These are phyloP conservation scores for Caenorhabditis sulstoni DNA, from an alignment of 2,888 invertebrate species.

Conservation along the genomic window DNA sequence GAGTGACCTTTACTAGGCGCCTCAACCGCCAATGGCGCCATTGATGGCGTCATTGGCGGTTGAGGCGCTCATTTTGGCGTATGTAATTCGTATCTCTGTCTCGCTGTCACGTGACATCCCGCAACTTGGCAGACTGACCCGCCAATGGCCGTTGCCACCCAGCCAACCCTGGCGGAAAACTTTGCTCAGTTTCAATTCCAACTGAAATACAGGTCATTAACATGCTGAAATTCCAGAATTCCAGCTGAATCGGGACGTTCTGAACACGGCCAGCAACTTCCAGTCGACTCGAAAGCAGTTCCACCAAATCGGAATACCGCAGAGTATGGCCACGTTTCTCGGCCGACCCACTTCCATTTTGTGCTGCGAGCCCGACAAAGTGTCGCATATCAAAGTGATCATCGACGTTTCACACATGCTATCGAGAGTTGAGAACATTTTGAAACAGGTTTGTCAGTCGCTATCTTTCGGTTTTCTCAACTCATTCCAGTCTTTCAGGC, in stretches of 20 bases:
- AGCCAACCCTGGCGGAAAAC: too few relatives aligned
- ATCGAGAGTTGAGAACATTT: background rate
- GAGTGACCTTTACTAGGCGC: too few relatives aligned
- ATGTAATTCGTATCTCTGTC: too few relatives aligned
- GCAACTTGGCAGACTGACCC: too few relatives aligned
- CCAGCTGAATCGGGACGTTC: constrained; percentile 11
- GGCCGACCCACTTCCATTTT: constrained; percentile 8
- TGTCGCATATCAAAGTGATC: constrained; percentile 8
- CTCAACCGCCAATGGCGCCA: too few relatives aligned
- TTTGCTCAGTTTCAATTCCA: too few relatives aligned
- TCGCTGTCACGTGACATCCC: too few relatives aligned
- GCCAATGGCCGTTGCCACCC: too few relatives aligned
- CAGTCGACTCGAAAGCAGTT: background rate
- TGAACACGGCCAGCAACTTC: constrained; percentile 12
- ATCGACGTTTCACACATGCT: constrained; percentile 12
- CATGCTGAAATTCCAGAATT: constrained; percentile 15
- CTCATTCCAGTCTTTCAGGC: too few relatives aligned
- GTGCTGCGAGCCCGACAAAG: constrained; percentile 15
- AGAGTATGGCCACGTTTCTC: constrained; percentile 1
- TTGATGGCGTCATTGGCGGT: too few relatives aligned
- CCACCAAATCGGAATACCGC: background rate
- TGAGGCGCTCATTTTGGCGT: too few relatives aligned
- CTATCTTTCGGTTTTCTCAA: background rate
- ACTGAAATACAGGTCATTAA: too few relatives aligned
- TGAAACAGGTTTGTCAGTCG: background rate